Conservation (phyloP, 2,888 invertebrate genomes). For the Clanis bilineata region DNA sequence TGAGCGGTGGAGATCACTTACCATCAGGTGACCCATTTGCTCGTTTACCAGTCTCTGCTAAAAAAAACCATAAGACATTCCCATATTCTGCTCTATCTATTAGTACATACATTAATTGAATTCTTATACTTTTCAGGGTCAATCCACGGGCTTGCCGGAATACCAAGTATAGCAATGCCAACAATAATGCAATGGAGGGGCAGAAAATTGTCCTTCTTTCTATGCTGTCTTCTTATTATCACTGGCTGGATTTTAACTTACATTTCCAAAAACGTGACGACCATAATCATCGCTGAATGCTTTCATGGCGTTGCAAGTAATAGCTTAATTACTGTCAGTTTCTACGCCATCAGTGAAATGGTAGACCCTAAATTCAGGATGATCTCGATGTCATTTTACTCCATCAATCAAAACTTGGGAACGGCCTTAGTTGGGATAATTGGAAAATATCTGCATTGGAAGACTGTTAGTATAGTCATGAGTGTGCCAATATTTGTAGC, state of each 20-base stretch:
- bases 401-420: constrained; percentile 25
- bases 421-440: constrained; percentile 23
- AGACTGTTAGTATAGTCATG: constrained; percentile 25
- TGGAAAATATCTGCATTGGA: constrained; percentile 29
- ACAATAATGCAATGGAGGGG: constrained; percentile 32
- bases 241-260: constrained; percentile 29
- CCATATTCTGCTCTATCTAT: too few species aligned
- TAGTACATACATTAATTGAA: too few species aligned
- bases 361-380: neutral
- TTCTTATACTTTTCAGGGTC: constrained; percentile 30
- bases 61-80: too few species aligned
- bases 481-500: constrained; percentile 21
- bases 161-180: constrained; percentile 32
- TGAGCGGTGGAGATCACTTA: too few species aligned
- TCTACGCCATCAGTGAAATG: neutral
- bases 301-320: constrained; percentile 32
- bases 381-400: constrained; percentile 19
- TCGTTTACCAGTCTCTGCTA: too few species aligned
- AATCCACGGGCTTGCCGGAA: constrained; percentile 33
- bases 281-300: constrained; percentile 28
- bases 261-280: constrained; percentile 17
- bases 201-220: constrained; percentile 30
- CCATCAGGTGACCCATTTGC: too few species aligned
- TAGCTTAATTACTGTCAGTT: constrained; percentile 21
- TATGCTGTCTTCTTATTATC: constrained; percentile 27